These are phyloP conservation scores for Abrostola triplasia DNA, from an alignment of 2,888 invertebrate genomes.

Conservation along the genomic window DNA sequence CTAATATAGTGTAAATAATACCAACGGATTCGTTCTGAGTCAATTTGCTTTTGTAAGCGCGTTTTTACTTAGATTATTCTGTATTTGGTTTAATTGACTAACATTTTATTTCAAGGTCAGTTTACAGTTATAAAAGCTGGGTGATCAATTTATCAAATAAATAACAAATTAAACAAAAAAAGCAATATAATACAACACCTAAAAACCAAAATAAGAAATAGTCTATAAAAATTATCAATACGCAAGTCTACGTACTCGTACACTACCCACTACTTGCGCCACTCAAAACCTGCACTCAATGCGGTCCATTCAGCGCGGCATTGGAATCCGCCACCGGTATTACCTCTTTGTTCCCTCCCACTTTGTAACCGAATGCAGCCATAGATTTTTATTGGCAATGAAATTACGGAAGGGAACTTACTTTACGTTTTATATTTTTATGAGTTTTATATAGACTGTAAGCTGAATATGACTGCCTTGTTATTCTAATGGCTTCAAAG, in stretches of 20 bases:
- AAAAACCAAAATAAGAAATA: neutral
- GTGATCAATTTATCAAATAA: no score
- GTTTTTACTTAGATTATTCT: constrained; percentile 30
- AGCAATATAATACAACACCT: no score
- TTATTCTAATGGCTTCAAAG: no score
- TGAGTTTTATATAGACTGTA: constrained; percentile 42
- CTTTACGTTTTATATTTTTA: constrained; percentile 47
- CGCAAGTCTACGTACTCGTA: constrained; percentile 12
- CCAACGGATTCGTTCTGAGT: constrained; percentile 51
- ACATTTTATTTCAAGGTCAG: constrained; percentile 17
- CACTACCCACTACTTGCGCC: constrained; percentile 18
- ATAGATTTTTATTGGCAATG: constrained; percentile 49
- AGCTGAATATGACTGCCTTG: constrained; percentile 8
- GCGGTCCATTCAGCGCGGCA: constrained; percentile 35
- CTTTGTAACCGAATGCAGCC: constrained; percentile 35
- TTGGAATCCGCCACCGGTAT: constrained; percentile 43
- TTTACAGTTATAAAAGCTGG: no score
- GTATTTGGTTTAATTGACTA: constrained; percentile 39
- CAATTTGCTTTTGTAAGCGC: constrained; percentile 52
- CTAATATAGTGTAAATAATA: constrained; percentile 63
- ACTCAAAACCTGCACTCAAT: constrained; percentile 4
- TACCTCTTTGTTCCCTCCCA: constrained; percentile 51
- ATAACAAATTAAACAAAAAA: no score
- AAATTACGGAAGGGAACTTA: constrained; percentile 45
- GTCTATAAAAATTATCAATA: constrained; percentile 15